Percentiles rank a stretch among this genome's conserved stretches.
Evolutionary conservation across 2,888 invertebrate genomes (phyloP).

Genomic region (Conistra vaccinii): DNA sequence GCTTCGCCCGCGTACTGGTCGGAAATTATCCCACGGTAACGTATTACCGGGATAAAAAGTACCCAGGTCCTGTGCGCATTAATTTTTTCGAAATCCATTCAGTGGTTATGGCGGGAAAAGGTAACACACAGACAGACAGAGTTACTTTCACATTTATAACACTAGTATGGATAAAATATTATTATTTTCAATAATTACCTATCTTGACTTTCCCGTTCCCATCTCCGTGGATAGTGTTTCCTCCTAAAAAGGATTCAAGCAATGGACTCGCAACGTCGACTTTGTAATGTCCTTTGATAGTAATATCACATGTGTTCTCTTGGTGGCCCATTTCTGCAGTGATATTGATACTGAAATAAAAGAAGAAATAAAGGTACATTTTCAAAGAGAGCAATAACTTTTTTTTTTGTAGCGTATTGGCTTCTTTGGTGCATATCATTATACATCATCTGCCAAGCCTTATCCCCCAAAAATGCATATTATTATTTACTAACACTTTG

Average conservation of each 20-base stretch:
- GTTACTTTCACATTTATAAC: background rate
- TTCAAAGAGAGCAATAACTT: background rate
- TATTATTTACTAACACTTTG: background rate
- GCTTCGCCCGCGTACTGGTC: background rate
- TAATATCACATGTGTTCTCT: constrained; percentile 72
- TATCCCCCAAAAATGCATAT: background rate
- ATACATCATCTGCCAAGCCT: background rate
- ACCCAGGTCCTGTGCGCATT: no score
- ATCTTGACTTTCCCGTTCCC: constrained; percentile 72
- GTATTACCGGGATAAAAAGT: background rate
- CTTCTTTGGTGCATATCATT: background rate
- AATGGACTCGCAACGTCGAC: constrained; percentile 61
- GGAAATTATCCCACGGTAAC: background rate
- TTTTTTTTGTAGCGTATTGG: background rate
- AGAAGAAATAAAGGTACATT: background rate
- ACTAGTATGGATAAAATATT: no score
- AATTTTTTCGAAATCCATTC: background rate
- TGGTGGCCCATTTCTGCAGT: constrained; percentile 65
- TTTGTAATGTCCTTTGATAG: constrained; percentile 72
- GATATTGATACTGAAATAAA: constrained; percentile 70
- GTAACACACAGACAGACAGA: no score
- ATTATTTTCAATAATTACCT: constrained; percentile 60
- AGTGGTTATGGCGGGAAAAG: background rate
- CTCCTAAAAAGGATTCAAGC: constrained; percentile 66
- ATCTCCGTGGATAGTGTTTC: constrained; percentile 66